These are phyloP conservation scores for Salticus scenicus DNA, from an alignment of 2,888 invertebrate genomes.

Conservation along the genomic window DNA sequence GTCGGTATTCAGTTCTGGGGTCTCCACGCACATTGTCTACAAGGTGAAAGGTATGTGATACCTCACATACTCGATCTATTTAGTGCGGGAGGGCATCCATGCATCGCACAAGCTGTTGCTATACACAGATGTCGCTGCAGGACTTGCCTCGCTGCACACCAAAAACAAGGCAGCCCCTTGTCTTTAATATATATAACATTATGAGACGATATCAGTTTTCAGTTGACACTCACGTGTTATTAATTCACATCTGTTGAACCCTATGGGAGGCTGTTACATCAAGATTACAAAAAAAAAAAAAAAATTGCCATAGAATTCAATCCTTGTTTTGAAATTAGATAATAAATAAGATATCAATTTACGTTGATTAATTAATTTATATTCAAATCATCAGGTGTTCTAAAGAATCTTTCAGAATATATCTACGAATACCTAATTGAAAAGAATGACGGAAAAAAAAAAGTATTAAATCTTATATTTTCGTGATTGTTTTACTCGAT, in stretches of 20 bases:
- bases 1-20: not conserved
- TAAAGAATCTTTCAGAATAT: too few relatives aligned
- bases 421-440: too few relatives aligned
- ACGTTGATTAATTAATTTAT: too few relatives aligned
- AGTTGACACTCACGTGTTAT: not conserved
- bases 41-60: constrained; percentile 11
- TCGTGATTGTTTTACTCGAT: too few relatives aligned
- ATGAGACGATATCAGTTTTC: not conserved
- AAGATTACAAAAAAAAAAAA: too few relatives aligned
- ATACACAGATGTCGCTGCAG: constrained; percentile 2
- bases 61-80: not conserved
- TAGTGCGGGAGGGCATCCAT: not conserved
- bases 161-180: not conserved
- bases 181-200: not conserved
- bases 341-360: too few relatives aligned
- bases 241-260: not conserved
- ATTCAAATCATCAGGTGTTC: too few relatives aligned
- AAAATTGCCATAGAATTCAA: too few relatives aligned
- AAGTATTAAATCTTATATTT: too few relatives aligned
- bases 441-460: too few relatives aligned
- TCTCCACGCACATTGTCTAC: not conserved
- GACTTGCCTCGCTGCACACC: not conserved
- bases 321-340: too few relatives aligned
- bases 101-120: constrained; percentile 1
- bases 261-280: too few relatives aligned